These are phyloP conservation scores for Epinephelus coioides DNA, from an alignment of 2,797 vertebrate species.

Conservation along the genomic window DNA sequence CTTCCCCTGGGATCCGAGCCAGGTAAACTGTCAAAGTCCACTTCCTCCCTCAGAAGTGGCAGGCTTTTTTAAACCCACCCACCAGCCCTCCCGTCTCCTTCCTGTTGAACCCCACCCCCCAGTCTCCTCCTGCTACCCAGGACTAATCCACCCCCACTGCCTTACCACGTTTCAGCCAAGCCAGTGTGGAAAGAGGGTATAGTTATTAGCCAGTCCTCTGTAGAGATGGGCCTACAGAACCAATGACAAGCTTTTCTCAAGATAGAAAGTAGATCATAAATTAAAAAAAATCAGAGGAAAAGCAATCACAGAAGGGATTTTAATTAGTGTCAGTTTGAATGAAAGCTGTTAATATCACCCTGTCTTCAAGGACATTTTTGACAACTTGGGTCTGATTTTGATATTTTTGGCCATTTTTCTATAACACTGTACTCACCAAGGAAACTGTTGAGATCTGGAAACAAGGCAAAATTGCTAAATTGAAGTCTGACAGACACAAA, in stretches of 20 bases:
- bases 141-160: slow-evolving; percentile 62
- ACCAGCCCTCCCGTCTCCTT: slow-evolving; percentile 23
- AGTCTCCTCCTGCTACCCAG: slow-evolving; percentile 18
- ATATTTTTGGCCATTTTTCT: no score
- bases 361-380: background rate
- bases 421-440: no score
- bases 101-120: background rate
- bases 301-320: background rate
- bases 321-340: background rate
- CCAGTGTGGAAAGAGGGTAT: background rate
- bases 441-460: no score
- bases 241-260: slow-evolving; percentile 53
- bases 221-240: background rate
- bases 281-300: background rate
- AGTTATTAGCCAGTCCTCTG: slow-evolving; percentile 16
- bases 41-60: slow-evolving; percentile 67
- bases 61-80: slow-evolving; percentile 51
- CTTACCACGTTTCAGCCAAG: slow-evolving; percentile 37
- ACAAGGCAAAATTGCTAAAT: no score
- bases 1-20: slow-evolving; percentile 67
- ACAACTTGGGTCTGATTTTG: no score
- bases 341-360: background rate
- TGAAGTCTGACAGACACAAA: no score
- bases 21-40: slow-evolving; percentile 80
- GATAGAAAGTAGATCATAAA: slow-evolving; percentile 34